These are phyloP conservation scores for Crocodylus rhombifer DNA, from an alignment of 2,797 vertebrate genomes.

Conservation along the genomic window DNA sequence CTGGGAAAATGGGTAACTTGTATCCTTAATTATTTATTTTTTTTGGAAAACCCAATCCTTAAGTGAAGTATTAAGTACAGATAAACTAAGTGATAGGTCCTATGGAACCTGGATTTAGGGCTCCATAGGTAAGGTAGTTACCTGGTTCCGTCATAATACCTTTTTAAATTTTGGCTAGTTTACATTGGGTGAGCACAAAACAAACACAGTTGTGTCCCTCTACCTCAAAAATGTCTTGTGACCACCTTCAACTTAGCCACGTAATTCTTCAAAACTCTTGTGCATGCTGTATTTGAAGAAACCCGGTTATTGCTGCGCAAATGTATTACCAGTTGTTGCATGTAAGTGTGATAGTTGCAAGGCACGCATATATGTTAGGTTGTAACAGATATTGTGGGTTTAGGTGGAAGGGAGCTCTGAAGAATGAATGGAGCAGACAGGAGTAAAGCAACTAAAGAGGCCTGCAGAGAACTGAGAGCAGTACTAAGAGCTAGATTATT, in stretches of 20 bases:
- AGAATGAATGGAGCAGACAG: neutral
- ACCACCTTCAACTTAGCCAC: neutral
- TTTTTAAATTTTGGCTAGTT: constrained; percentile 1
- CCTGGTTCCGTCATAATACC: neutral
- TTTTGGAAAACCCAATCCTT: constrained; percentile 22
- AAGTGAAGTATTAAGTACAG: constrained; percentile 7
- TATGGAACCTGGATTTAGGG: neutral
- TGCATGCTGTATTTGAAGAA: neutral
- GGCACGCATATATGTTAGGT: neutral
- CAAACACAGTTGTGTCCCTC: neutral
- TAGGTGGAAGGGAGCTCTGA: neutral
- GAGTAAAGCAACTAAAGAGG: neutral
- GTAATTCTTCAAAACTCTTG: neutral
- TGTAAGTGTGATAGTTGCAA: neutral
- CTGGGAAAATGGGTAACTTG: neutral
- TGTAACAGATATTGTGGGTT: neutral
- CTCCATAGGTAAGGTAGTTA: neutral
- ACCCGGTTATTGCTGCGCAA: neutral
- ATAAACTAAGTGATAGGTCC: neutral
- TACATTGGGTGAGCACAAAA: neutral
- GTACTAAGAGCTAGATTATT: neutral
- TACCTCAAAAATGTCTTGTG: constrained; percentile 4
- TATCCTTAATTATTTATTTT: too few relatives aligned
- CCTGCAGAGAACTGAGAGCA: neutral
- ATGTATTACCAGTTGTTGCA: neutral